phyloP scores from a whole-genome alignment of 30 jellyfish, hydroid and myxozoan genomes.

The Chironex yamaguchii region DNA sequence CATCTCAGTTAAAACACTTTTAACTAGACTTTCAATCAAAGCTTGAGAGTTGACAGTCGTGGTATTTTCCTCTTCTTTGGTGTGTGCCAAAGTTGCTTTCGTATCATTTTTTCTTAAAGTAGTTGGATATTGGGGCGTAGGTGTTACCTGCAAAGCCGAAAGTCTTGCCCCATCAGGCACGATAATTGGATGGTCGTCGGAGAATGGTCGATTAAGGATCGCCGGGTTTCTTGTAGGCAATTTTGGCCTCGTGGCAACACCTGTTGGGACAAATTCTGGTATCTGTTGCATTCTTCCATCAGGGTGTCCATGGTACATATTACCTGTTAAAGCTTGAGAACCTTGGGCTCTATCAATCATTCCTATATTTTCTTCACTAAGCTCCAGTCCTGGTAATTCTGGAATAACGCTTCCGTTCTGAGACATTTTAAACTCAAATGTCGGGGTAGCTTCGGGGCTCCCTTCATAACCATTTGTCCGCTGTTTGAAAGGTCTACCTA shows the following conservation, averaged over 20 bases:
- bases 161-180: not conserved
- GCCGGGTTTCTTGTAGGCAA: not conserved
- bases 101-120: slow-evolving; percentile 31
- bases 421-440: not conserved
- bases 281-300: not conserved
- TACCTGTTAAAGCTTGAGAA: not conserved
- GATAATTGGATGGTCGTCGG: not conserved
- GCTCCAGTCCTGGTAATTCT: not conserved
- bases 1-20: slow-evolving; percentile 84
- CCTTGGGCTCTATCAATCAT: not conserved
- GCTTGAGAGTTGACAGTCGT: slow-evolving; percentile 55
- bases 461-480: not conserved
- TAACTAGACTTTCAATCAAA: slow-evolving; percentile 82
- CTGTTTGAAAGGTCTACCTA: not conserved
- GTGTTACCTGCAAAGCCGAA: not conserved
- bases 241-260: not conserved
- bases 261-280: not conserved
- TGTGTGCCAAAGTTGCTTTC: not conserved
- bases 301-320: not conserved
- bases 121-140: slow-evolving; percentile 6
- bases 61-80: not conserved
- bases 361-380: not conserved
- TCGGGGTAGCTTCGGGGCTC: not conserved
- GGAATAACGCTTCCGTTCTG: not conserved
- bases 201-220: not conserved